Evolutionary conservation across 2,888 invertebrate species (phyloP).

Genomic region (Sesamia inferens): DNA sequence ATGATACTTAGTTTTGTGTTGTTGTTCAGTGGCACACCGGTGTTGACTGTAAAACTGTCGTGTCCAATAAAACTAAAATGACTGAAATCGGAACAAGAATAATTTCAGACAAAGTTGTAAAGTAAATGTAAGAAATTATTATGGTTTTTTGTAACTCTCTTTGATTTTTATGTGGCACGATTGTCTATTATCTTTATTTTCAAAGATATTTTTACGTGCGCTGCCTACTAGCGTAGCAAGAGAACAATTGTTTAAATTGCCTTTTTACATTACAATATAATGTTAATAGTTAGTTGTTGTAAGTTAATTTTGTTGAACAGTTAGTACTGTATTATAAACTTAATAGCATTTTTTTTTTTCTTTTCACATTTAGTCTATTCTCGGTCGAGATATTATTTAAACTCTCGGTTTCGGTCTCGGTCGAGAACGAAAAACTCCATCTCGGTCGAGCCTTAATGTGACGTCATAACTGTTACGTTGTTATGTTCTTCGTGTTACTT

Average conservation of each 20-base stretch:
- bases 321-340: too few species aligned
- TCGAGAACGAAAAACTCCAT: too few species aligned
- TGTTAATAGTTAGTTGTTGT: too few species aligned
- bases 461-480: slow-evolving; percentile 67
- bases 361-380: too few species aligned
- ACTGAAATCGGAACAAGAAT: neutral
- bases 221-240: too few species aligned
- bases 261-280: too few species aligned
- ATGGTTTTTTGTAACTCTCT: neutral
- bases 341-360: too few species aligned
- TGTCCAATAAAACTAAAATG: slow-evolving; percentile 22
- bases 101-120: slow-evolving; percentile 4
- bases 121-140: neutral
- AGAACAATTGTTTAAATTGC: too few species aligned
- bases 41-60: slow-evolving; percentile 20
- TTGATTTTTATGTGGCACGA: slow-evolving; percentile 35
- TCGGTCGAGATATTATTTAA: too few species aligned
- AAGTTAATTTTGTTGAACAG: too few species aligned
- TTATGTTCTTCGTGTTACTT: slow-evolving; percentile 67
- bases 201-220: too few species aligned
- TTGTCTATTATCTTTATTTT: slow-evolving; percentile 18
- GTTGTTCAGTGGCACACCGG: slow-evolving; percentile 18
- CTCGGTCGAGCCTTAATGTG: slow-evolving; percentile 7
- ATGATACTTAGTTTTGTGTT: slow-evolving; percentile 33
- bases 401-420: too few species aligned